Evolutionary conservation across 2,888 invertebrate species (phyloP), one percentile per base, ranked within the genome.

Genomic region (Dorcus hopei): DNA sequence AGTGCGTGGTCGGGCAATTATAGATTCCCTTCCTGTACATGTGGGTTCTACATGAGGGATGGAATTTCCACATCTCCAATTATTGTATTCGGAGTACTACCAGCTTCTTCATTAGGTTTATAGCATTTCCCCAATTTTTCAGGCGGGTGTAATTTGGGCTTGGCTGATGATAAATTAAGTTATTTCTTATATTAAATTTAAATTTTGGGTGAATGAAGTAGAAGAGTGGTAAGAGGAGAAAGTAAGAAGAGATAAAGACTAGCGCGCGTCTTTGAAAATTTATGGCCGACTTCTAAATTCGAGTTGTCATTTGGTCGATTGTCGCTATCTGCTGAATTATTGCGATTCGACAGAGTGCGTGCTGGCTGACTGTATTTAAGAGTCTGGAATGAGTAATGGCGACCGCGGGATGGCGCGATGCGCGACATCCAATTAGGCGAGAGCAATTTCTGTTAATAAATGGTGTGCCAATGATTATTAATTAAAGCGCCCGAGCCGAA

Each of bases 401-500:
- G 63, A 62, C 63, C 63, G 63, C 69, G 69, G 71, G 67, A 70
- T 70, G 70, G 71, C 70, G 69, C 71, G 69, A 67, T 66, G 68
- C 66, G 69, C 71, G 71, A 72, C 72, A 72, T 72, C 73, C 72
- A 76, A 75, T 76, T 76, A 76, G 70, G 69, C 61, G 63, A 67
- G 64, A 67, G 73, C 72, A 75, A 75, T 74, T 75, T 70, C 71
- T 67, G 69, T 71, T 74, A 74, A 75, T 74, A 74, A 74, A 75
- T 74, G 73, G 73, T 71, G 70, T 72, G 73, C 74, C 75, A 70
- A 76, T 76, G 73, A 73, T 77, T 76, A 75, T 75, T 76, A 76
- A 77, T 77, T 77, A 74, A 72, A 70, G 69, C 68, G 69, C 65
- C 61, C 59, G 64, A 66, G 67, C 67, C 61, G 67, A 68, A 69